Conservation (phyloP, 2,888 invertebrate species). For the Pharmacophagus antenor region DNA sequence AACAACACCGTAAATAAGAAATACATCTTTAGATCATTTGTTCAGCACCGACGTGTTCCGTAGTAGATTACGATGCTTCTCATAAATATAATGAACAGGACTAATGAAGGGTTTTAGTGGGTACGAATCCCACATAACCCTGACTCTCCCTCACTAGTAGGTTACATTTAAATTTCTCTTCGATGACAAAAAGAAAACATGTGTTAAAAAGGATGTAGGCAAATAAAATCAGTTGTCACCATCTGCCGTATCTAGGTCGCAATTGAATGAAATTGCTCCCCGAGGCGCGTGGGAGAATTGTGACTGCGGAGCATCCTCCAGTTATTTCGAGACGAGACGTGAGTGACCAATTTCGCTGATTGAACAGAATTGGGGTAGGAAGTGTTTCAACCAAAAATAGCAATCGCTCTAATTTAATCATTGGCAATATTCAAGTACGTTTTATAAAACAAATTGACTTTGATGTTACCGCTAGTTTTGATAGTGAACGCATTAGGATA, state of each 20-base stretch:
- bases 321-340: slow-evolving; percentile 46
- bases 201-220: slow-evolving; percentile 12
- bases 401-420: slow-evolving; percentile 18
- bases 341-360: slow-evolving; percentile 44
- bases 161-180: no score
- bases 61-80: no score
- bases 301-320: slow-evolving; percentile 42
- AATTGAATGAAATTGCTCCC: slow-evolving; percentile 42
- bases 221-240: slow-evolving; percentile 22
- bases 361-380: slow-evolving; percentile 33
- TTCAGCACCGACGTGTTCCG: no score
- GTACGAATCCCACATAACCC: no score
- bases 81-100: no score
- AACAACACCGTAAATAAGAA: background rate
- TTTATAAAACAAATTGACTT: slow-evolving; percentile 4
- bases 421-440: slow-evolving; percentile 28
- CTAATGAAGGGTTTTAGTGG: no score
- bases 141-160: no score
- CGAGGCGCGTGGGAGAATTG: slow-evolving; percentile 40
- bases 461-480: background rate
- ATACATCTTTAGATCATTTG: background rate
- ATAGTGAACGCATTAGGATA: no score
- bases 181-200: no score
- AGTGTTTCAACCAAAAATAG: slow-evolving; percentile 35
- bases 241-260: slow-evolving; percentile 25